phyloP scores from a whole-genome alignment of 1,140 invertebrate species.

The Eciton burchellii region DNA sequence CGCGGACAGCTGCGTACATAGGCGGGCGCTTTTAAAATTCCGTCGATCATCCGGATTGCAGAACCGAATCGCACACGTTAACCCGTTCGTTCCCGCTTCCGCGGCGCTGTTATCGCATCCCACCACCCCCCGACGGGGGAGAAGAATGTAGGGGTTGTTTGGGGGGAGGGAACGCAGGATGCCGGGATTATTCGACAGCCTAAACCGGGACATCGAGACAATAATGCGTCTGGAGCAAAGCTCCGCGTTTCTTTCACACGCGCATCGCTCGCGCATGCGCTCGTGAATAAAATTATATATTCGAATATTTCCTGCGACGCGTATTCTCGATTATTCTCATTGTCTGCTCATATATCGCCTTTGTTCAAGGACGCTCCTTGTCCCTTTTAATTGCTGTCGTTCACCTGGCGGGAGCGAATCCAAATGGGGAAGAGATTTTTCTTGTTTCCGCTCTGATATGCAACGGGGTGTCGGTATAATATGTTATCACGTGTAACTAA shows the following conservation, averaged over 20 bases:
- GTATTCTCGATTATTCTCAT: not conserved
- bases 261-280: constrained; percentile 33
- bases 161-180: constrained; percentile 54
- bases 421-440: too few relatives aligned
- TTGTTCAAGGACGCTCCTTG: too few relatives aligned
- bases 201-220: constrained; percentile 67
- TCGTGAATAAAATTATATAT: too few relatives aligned
- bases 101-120: constrained; percentile 74
- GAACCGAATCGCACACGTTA: constrained; percentile 64
- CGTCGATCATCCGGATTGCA: constrained; percentile 55
- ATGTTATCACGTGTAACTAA: too few relatives aligned
- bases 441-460: too few relatives aligned
- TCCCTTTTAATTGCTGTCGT: too few relatives aligned
- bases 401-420: too few relatives aligned
- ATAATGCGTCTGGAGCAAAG: constrained; percentile 70
- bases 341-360: too few relatives aligned
- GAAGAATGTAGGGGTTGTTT: constrained; percentile 33
- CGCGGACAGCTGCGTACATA: constrained; percentile 6
- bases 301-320: not conserved
- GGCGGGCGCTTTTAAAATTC: constrained; percentile 61
- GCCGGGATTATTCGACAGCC: constrained; percentile 67
- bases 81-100: constrained; percentile 68
- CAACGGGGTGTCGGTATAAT: too few relatives aligned
- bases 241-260: constrained; percentile 18
- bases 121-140: not conserved